Percentiles rank a stretch among this genome's conserved stretches.
Conservation (phyloP, 2,797 vertebrate species). For the Emydoidea blandingii region DNA sequence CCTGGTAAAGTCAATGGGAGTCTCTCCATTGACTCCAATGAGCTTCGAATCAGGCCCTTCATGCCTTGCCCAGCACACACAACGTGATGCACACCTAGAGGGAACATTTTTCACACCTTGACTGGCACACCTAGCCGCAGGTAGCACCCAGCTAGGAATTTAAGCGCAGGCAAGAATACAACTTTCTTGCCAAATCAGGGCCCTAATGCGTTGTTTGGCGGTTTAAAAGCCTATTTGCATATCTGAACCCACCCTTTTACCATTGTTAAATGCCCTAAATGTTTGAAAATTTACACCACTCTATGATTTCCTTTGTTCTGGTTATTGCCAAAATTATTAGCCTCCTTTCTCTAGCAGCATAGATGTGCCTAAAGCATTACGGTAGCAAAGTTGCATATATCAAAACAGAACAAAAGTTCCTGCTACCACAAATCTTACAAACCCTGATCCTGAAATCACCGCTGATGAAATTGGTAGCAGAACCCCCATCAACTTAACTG, state of each 20-base stretch:
- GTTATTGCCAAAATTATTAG: background rate
- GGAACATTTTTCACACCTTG: background rate
- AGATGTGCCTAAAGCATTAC: background rate
- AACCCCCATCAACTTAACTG: background rate
- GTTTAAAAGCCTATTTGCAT: background rate
- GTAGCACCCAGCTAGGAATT: background rate
- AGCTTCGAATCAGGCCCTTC: background rate
- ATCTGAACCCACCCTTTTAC: background rate
- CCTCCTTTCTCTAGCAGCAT: background rate
- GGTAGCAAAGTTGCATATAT: background rate
- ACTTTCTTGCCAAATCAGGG: background rate
- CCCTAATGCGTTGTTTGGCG: background rate
- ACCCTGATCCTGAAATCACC: background rate
- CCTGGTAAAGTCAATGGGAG: background rate
- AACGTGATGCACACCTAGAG: background rate
- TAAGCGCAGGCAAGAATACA: background rate
- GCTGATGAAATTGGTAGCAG: background rate
- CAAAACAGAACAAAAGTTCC: background rate
- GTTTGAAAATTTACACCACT: background rate
- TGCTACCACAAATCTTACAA: background rate
- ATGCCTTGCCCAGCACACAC: background rate
- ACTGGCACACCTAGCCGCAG: background rate
- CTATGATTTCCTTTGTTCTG: background rate
- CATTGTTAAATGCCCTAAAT: background rate
- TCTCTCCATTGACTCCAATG: background rate